Percentiles rank a stretch among this genome's conserved stretches.
Evolutionary conservation across 2,888 invertebrate genomes (phyloP).

Genomic region (Onthophagus sagittarius): DNA sequence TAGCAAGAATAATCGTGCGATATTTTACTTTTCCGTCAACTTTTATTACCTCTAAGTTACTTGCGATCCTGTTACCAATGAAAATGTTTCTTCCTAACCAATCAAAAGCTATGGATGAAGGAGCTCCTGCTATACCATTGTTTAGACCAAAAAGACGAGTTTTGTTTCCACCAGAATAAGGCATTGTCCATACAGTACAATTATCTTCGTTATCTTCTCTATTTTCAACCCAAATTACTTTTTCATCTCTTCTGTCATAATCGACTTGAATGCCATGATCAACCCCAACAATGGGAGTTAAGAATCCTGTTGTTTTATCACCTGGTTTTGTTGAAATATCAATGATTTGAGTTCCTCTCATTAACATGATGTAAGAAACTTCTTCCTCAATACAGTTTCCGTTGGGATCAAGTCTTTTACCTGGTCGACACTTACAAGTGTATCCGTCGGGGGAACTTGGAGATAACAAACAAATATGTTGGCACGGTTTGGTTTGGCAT

Average conservation of each 20-base stretch:
- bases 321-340: conserved; percentile 75
- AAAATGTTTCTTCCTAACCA: conserved; percentile 95
- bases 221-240: conserved; percentile 83
- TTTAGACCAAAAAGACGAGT: conserved; percentile 78
- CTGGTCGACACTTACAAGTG: conserved; percentile 89
- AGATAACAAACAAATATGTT: conserved; percentile 88
- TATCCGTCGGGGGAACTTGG: conserved; percentile 67
- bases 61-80: conserved; percentile 84
- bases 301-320: conserved; percentile 70
- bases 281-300: conserved; percentile 85
- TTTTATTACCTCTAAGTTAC: conserved; percentile 85
- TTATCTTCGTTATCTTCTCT: conserved; percentile 72
- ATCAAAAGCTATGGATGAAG: conserved; percentile 90
- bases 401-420: conserved; percentile 63
- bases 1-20: conserved; percentile 80
- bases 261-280: conserved; percentile 86
- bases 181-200: conserved; percentile 80
- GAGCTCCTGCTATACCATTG: conserved; percentile 85
- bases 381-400: conserved; percentile 82
- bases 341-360: conserved; percentile 85
- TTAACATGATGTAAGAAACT: conserved; percentile 82
- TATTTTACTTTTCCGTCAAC: conserved; percentile 82
- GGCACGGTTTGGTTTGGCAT: conserved; percentile 71
- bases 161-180: conserved; percentile 80
- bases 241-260: conserved; percentile 82